Evolutionary conservation across 2,113 vertebrate species (phyloP).

Genomic region (Caretta caretta): DNA sequence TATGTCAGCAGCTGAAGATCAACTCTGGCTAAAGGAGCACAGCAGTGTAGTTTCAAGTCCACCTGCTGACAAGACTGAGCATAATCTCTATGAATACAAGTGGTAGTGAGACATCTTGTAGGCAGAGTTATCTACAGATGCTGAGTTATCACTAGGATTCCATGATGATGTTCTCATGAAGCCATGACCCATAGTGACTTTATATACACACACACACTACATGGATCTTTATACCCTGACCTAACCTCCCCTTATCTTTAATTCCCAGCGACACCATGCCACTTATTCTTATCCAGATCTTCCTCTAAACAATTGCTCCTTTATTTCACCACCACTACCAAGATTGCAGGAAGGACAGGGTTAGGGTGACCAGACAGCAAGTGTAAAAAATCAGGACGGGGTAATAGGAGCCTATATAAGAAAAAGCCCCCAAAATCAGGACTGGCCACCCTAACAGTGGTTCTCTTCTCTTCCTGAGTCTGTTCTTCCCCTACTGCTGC

Average conservation of each 20-base stretch:
- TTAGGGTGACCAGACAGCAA: no score
- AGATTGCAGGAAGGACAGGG: not conserved
- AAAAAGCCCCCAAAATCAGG: no score
- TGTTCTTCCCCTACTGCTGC: not conserved
- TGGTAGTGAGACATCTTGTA: not conserved
- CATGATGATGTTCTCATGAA: not conserved
- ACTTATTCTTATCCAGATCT: not conserved
- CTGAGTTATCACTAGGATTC: constrained; percentile 22
- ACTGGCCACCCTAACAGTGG: not conserved
- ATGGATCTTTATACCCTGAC: not conserved
- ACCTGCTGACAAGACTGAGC: not conserved
- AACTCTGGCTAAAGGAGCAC: constrained; percentile 8
- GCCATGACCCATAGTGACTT: not conserved
- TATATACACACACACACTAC: not conserved
- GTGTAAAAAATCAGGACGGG: no score
- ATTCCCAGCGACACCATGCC: not conserved
- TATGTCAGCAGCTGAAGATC: constrained; percentile 12
- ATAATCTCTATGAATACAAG: not conserved
- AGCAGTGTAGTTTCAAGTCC: constrained; percentile 29
- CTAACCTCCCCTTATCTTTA: not conserved
- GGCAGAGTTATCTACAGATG: not conserved
- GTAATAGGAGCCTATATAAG: no score
- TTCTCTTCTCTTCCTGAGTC: no score
- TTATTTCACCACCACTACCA: not conserved
- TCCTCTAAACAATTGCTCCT: not conserved